Conservation (phyloP, 2,113 vertebrate species). For the Tachycineta bicolor region DNA sequence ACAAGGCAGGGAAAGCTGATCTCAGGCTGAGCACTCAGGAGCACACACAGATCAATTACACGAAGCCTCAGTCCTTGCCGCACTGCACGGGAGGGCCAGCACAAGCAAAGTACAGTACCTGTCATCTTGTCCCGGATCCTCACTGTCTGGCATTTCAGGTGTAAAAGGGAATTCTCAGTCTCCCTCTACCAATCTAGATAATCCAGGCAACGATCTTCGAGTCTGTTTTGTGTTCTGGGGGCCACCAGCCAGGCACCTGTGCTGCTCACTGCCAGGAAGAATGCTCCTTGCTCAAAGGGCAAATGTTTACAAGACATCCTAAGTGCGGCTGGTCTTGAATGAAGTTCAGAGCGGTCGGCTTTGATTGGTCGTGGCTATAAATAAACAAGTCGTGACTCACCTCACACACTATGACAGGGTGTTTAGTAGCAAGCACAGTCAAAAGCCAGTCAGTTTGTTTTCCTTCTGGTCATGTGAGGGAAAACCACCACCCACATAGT, state of each 20-base stretch:
- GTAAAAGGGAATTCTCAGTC: neutral
- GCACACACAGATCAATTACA: neutral
- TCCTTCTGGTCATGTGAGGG: slow-evolving; percentile 62
- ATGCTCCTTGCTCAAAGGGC: slow-evolving; percentile 42
- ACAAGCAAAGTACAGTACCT: slow-evolving; percentile 64
- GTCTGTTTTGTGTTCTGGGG: neutral
- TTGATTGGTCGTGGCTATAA: slow-evolving; percentile 86
- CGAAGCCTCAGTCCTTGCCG: neutral
- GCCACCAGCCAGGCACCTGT: neutral
- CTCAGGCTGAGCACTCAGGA: neutral
- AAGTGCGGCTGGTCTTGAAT: slow-evolving; percentile 83
- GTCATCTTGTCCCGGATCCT: slow-evolving; percentile 68
- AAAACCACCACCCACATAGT: slow-evolving; percentile 32
- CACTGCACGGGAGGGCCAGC: neutral
- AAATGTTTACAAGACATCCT: slow-evolving; percentile 73
- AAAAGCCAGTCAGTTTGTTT: slow-evolving; percentile 48
- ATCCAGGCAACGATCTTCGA: slow-evolving; percentile 20
- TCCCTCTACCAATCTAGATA: neutral
- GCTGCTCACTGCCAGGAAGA: neutral
- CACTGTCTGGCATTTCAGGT: slow-evolving; percentile 74
- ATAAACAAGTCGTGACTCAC: slow-evolving; percentile 88
- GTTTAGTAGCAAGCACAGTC: slow-evolving; percentile 44
- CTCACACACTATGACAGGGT: slow-evolving; percentile 74
- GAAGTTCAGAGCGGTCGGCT: slow-evolving; percentile 77
- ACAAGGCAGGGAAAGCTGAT: neutral